Conservation (phyloP, 2,888 invertebrate genomes). For the Campoplex capitator region DNA sequence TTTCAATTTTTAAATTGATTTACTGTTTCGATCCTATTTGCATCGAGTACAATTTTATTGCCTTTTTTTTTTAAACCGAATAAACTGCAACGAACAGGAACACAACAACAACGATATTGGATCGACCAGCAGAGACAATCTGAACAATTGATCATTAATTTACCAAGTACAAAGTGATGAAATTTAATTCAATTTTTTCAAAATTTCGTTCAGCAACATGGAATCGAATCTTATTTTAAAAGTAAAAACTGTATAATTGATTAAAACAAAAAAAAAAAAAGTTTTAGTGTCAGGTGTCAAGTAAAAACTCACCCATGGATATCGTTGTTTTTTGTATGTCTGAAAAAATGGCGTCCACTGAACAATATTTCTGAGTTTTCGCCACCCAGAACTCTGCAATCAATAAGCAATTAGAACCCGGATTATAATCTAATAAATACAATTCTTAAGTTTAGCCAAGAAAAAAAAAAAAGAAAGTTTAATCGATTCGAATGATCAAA, state of each 20-base stretch:
- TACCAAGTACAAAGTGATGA: no score
- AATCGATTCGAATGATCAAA: not conserved
- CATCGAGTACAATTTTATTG: not conserved
- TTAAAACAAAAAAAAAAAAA: not conserved
- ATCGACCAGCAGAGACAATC: not conserved
- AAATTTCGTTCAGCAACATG: not conserved
- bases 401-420: slow-evolving; percentile 69
- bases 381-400: slow-evolving; percentile 96
- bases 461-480: not conserved
- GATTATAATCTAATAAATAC: slow-evolving; percentile 14
- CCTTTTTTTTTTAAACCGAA: not conserved
- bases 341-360: slow-evolving; percentile 99
- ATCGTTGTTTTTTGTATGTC: slow-evolving; percentile 97
- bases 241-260: not conserved
- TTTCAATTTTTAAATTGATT: not conserved
- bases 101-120: not conserved
- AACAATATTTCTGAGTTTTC: slow-evolving; percentile 96
- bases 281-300: not conserved
- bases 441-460: not conserved
- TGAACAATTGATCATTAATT: not conserved
- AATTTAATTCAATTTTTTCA: not conserved
- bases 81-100: not conserved
- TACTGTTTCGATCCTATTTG: not conserved
- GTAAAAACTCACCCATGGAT: slow-evolving; percentile 92
- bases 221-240: not conserved